Evolutionary conservation across 2,797 vertebrate genomes (phyloP), one percentile per base, ranked within the genome.

Genomic region (Falco naumanni): DNA sequence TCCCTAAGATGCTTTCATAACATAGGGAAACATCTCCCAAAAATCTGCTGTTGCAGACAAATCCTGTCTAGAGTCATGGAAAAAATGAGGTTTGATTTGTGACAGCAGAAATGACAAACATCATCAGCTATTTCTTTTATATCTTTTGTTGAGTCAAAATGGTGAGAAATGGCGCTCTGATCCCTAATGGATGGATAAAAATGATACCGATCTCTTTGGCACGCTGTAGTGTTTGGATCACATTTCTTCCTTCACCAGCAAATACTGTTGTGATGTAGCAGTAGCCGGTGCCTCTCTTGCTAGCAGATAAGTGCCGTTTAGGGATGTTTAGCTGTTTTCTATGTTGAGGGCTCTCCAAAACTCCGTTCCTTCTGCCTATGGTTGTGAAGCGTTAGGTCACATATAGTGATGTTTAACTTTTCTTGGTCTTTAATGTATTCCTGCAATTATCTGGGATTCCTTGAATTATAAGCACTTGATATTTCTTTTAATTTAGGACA

Each of bases 181-280:
- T 72, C 19, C 25, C 43, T 47, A 17, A 4, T 28, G 18, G 22
- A 16, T 57, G 45, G 43, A 37, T 74, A 33, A 45, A 72, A 76
- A 82, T 0, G 0, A 25, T 15, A 4, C 1, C 28, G 34, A 24
- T 10, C 14, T 82, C 26, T 72, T 15, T 75, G 37, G 31, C 16
- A 66, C 13, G 5, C 37, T 37, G n/a, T 16, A 47, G 39, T 39
- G 11, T 77, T 56, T 64, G n/a, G 53, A 47, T 75, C 37, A 12
- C 3, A 1, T 60, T 81, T 91, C 26, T 50, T 91, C 28, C 3
- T 3, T 48, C 3, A 17, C 4, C 28, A 60, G 45, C 16, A 81
- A 61, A 50, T 68, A 17, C 6, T 37, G 13, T 19, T 64, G 37
- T n/a, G 22, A 48, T 70, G 24, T 5, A 47, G 22, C 8, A 21